Evolutionary conservation across 2,888 invertebrate species (phyloP).

Genomic region (Galerucella calmariensis): DNA sequence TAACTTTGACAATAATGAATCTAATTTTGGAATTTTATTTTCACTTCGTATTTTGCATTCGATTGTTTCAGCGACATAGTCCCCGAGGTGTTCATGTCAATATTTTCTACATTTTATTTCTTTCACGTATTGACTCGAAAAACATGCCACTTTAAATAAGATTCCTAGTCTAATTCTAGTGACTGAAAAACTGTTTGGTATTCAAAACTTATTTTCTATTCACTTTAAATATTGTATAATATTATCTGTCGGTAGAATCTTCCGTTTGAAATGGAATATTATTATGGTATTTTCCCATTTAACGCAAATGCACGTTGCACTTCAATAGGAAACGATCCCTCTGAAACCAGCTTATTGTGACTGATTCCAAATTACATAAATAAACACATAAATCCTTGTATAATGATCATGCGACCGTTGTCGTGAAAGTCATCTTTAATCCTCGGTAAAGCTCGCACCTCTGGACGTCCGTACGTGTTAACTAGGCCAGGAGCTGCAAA

Average conservation of each 20-base stretch:
- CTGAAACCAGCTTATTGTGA: constrained; percentile 27
- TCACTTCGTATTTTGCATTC: neutral
- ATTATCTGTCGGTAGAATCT: too few species aligned
- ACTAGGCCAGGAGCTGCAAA: constrained; percentile 14
- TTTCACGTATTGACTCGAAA: neutral
- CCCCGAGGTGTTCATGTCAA: neutral
- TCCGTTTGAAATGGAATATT: neutral
- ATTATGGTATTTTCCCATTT: neutral
- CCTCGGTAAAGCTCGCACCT: constrained; percentile 32
- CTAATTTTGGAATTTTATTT: neutral
- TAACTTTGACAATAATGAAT: neutral
- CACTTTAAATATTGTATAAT: too few species aligned
- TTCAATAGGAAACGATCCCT: constrained; percentile 13
- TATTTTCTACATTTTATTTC: neutral
- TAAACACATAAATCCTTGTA: constrained; percentile 32
- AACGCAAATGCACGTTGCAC: constrained; percentile 11
- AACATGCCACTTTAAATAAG: too few species aligned
- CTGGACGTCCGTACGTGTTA: constrained; percentile 25
- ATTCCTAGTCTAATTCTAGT: too few species aligned
- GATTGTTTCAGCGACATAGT: neutral
- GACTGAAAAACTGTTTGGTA: too few species aligned
- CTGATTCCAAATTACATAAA: constrained; percentile 33
- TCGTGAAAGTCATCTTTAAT: constrained; percentile 35
- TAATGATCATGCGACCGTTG: constrained; percentile 32
- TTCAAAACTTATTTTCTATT: too few species aligned